Evolutionary conservation across 2,113 vertebrate genomes (phyloP), one percentile per base, ranked within the genome.

Genomic region (Lucifuga dentata): DNA sequence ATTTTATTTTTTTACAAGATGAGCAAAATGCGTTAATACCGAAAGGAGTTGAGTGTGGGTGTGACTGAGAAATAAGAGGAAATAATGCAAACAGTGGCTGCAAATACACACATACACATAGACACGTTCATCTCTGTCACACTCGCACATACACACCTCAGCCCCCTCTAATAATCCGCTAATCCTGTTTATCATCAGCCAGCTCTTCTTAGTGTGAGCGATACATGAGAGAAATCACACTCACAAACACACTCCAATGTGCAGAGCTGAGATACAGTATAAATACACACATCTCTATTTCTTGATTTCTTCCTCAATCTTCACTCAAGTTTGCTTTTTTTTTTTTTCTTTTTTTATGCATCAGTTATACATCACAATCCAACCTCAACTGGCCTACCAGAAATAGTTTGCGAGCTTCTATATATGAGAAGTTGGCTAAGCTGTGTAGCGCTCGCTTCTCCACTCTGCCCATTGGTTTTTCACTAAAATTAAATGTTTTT

Each of bases 181-280:
- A 92, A 91, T 92, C 89, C 89, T 87, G 88, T 92, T 92, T 90
- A 92, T 90, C 86, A 91, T 88, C 88, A 86, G 80, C 87, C 86
- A 75, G 87, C 88, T 88, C 80, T 62, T 86, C 85, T 86, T 63
- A 65, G 86, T 71, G 73, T 71, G 45, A 84, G 81, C 77, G 84
- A 87, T 83, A 87, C 86, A 88, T 84, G 81, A 87, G 88, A 86
- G 82, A 82, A 87, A 88, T 87, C 85, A 74, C 73, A 79, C 86
- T 87, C 83, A 85, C 86, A 87, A 85, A 89, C 78, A 80, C 83
- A 69, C 84, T 87, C 84, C 86, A 89, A 88, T 89, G 86, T 91
- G 87, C 87, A 73, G 73, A 58, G 85, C 78, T 0, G 77, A 92
- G 90, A 92, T 92, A 90, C 84, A 76, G 75, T 86, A 86, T 73